Evolutionary conservation across 2,797 vertebrate species (phyloP).

Genomic region (Mormyrops attenuatus): DNA sequence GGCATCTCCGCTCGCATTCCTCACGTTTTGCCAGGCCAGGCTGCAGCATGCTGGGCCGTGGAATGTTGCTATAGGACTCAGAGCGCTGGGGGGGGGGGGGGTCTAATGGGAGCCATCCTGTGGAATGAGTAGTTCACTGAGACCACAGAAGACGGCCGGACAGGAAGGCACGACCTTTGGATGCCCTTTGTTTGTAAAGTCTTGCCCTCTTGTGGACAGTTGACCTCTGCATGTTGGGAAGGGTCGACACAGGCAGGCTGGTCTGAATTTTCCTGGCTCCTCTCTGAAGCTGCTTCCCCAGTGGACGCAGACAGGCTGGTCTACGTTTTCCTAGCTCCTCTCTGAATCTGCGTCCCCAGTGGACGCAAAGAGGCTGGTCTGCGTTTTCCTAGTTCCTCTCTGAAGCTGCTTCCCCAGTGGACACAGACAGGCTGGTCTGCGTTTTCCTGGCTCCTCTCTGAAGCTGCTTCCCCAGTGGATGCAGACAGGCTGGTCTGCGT

Average conservation of each 20-base stretch:
- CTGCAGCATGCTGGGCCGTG: constrained; percentile 39
- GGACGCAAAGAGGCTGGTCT: background rate
- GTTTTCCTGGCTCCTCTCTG: background rate
- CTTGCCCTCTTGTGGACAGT: background rate
- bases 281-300: background rate
- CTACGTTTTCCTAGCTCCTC: background rate
- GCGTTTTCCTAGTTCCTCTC: background rate
- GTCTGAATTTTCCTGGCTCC: background rate
- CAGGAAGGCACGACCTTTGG: constrained; percentile 16
- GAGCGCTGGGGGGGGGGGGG: constrained; percentile 12
- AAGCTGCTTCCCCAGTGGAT: background rate
- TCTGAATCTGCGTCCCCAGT: too few species aligned
- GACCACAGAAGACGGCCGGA: constrained; percentile 26
- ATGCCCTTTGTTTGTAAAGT: background rate
- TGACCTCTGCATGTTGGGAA: background rate
- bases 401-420: background rate
- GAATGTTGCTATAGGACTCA: constrained; percentile 37
- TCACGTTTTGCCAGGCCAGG: constrained; percentile 36
- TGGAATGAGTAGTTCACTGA: constrained; percentile 28
- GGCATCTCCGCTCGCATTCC: constrained; percentile 39
- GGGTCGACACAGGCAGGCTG: background rate
- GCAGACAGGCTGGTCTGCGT: background rate
- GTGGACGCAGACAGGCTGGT: background rate
- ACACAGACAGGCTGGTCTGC: background rate
- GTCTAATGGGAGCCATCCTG: constrained; percentile 35